Evolutionary conservation across 2,888 invertebrate species (phyloP).

Genomic region (Chalcosyrphus nemorum): DNA sequence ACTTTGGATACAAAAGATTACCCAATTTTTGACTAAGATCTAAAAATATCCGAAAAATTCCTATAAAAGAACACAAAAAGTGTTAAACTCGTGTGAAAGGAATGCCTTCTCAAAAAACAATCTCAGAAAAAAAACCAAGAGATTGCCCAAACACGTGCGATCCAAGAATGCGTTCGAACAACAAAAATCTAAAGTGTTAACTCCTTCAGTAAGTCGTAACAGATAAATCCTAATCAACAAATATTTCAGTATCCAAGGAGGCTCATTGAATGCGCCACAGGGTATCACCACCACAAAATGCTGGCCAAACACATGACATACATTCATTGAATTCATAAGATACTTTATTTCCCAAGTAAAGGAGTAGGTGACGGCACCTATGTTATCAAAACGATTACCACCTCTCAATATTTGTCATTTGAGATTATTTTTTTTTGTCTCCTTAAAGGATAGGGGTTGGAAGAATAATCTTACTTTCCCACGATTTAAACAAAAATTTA

Average conservation of each 20-base stretch:
- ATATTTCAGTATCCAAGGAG: constrained; percentile 26
- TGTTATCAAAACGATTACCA: constrained; percentile 58
- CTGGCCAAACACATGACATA: constrained; percentile 48
- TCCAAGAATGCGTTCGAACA: constrained; percentile 24
- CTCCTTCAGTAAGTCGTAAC: constrained; percentile 66
- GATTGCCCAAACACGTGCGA: constrained; percentile 55
- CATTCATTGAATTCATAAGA: constrained; percentile 24
- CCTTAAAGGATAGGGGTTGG: constrained; percentile 38
- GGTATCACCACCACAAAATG: constrained; percentile 46
- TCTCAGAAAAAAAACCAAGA: neutral
- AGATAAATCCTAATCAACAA: constrained; percentile 67
- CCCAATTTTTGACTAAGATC: neutral
- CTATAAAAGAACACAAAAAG: constrained; percentile 11
- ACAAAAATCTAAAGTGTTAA: constrained; percentile 42
- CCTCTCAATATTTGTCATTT: constrained; percentile 60
- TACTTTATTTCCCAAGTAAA: constrained; percentile 22
- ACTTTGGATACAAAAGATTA: neutral
- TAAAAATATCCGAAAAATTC: constrained; percentile 26
- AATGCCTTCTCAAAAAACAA: neutral
- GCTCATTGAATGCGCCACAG: constrained; percentile 12
- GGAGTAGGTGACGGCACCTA: constrained; percentile 60
- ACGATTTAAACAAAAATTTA: constrained; percentile 50
- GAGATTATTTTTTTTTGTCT: constrained; percentile 7
- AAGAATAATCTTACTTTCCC: constrained; percentile 51
- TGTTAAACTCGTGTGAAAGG: constrained; percentile 49